These are phyloP conservation scores for Scomber scombrus DNA, from an alignment of 2,113 vertebrate species.

Conservation along the genomic window DNA sequence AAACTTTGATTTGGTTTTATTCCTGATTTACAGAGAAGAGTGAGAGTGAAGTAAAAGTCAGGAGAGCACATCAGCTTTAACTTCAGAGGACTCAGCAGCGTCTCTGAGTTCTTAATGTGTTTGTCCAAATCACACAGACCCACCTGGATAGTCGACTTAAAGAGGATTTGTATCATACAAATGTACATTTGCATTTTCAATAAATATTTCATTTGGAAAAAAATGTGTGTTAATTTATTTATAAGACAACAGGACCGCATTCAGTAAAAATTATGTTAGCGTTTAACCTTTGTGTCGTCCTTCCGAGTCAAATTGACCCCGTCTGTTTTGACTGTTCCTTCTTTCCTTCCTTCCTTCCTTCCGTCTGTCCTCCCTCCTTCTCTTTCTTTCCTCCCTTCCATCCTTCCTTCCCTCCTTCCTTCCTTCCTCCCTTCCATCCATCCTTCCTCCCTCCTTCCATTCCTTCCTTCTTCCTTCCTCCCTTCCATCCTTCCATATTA, in stretches of 20 bases:
- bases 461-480: too few relatives aligned
- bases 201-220: conserved; percentile 75
- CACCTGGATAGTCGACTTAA: conserved; percentile 38
- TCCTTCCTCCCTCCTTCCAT: too few relatives aligned
- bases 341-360: too few relatives aligned
- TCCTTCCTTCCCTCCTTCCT: too few relatives aligned
- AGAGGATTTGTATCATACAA: conserved; percentile 77
- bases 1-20: conserved; percentile 17
- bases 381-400: too few relatives aligned
- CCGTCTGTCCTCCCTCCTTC: too few relatives aligned
- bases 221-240: background rate
- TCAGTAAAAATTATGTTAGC: background rate
- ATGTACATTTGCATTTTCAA: conserved; percentile 85
- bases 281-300: too few relatives aligned
- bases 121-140: conserved; percentile 30
- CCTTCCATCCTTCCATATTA: too few relatives aligned
- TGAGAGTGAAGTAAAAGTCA: background rate
- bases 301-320: too few relatives aligned
- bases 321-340: too few relatives aligned
- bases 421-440: too few relatives aligned
- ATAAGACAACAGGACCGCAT: background rate
- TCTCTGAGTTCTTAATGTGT: conserved; percentile 37
- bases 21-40: background rate
- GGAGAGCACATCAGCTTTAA: background rate
- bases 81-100: background rate